Evolutionary conservation across 2,797 vertebrate species (phyloP), one percentile per base, ranked within the genome.

Genomic region (Tragelaphus oryx): DNA sequence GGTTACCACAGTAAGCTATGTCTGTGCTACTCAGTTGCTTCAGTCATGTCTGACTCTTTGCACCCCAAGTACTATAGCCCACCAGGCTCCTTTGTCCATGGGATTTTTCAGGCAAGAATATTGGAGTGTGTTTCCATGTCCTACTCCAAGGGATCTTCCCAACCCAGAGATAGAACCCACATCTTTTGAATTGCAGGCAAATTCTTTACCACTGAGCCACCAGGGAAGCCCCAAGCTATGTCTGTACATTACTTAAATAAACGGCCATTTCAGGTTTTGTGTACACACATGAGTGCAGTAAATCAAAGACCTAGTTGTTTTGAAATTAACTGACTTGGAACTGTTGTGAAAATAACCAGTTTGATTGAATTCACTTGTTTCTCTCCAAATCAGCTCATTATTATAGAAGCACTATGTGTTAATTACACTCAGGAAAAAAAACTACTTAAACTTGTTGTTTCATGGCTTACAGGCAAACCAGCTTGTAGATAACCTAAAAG

Each of bases 401-500:
- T 95, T 97, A 96, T 41, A 96, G 55, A 91, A 89, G 28, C 71
- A 89, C 80, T 83, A 41, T 65, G 57, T 94, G 59, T 89, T 97
- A 95, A 94, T 94, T 96, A 78, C 59, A 93, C 22, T 26, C 52
- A 82, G 89, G 41, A 13, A 46, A 82, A 94, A 91, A 88, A 84
- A 82, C 93, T 74, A 82, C 59, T 74, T 93, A 82, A 80, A 28
- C 81, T 93, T 96, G 76, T 92, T 96, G 54, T 95, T 92, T 90
- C 65, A 62, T 93, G 68, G 54, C 28, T 95, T 74, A 95, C 59
- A 95, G 79, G 59, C 37, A 96, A 95, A 95, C 37, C 30, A 90
- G 76, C 86, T 95, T 95, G 85, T 92, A 95, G 74, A 95, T 65
- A 93, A 82, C 57, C 54, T 94, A 86, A 95, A 93, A 95, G n/a